Conservation (phyloP, 2,888 invertebrate genomes). For the Drosophila anomelani region DNA sequence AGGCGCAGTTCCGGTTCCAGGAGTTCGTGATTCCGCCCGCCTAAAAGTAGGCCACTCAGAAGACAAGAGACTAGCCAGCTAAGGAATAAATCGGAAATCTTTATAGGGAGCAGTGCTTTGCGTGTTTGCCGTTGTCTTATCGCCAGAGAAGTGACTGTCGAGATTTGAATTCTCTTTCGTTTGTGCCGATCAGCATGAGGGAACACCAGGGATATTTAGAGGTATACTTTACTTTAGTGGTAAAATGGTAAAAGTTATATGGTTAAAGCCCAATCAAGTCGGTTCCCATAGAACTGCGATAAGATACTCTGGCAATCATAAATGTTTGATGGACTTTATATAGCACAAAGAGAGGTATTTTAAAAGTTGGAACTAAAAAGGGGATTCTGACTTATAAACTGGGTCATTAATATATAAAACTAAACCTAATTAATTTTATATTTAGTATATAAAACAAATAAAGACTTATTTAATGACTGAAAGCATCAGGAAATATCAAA, state of each 20-base stretch:
- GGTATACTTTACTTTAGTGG: background rate
- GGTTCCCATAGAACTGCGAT: constrained; percentile 20
- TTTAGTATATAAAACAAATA: background rate
- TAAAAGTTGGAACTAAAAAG: background rate
- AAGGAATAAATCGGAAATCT: constrained; percentile 19
- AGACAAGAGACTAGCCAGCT: constrained; percentile 31
- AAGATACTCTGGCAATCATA: constrained; percentile 12
- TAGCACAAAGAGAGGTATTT: constrained; percentile 2
- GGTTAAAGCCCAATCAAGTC: constrained; percentile 22
- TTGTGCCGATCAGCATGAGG: constrained; percentile 37
- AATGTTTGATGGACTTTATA: constrained; percentile 31
- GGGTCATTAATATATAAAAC: background rate
- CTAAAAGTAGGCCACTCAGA: constrained; percentile 24
- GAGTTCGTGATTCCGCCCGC: constrained; percentile 31
- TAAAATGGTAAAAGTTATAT: constrained; percentile 12
- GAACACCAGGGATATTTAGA: constrained; percentile 19
- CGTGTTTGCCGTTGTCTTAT: constrained; percentile 25
- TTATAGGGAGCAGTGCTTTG: constrained; percentile 2
- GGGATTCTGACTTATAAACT: background rate
- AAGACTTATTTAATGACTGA: constrained; percentile 2
- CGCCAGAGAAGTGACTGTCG: constrained; percentile 20
- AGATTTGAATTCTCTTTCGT: constrained; percentile 14
- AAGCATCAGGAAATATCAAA: background rate
- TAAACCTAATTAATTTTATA: background rate
- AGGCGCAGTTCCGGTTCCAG: constrained; percentile 72